Evolutionary conservation across 2,113 vertebrate genomes (phyloP), one percentile per base, ranked within the genome.

Genomic region (Notothenia coriiceps): DNA sequence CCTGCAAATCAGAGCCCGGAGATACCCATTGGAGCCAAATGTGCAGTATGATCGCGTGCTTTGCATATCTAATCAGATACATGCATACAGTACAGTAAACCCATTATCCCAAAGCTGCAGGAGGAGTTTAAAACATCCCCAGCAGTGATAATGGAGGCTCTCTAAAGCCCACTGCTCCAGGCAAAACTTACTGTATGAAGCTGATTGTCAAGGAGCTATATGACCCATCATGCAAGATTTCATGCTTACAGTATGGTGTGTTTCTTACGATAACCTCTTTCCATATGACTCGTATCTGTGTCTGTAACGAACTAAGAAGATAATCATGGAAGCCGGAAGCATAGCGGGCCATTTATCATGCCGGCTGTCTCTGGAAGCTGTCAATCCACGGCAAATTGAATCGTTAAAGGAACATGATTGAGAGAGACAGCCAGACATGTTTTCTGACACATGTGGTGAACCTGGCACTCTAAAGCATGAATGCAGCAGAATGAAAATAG

Each of bases 1-100:
- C 20, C 61, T 43, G 67, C 73, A 44, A 5, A 74, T 50, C 51
- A 62, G 33, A 76, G 75, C 61, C 50, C 62, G 6, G 4, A 61
- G 84, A 81, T 52, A 55, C 60, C 70, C 25, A 20, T 67, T 52
- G 77, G 55, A 82, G 70, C 62, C 40, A 67, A 61, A 64, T 60
- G 51, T 72, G 71, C 69, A n/a, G 56, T 44, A 60, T 70, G 74
- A 84, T 84, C 66, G 70, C 50, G 79, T 22, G n/a, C n/a, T 80
- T 72, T 77, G 57, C 85, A 86, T 89, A 66, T 80, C 63, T 65
- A 86, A 86, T 87, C 83, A 85, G 71, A 84, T 85, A 54, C 77
- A 79, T 54, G 52, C 72, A 78, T 47, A 51, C 44, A 69, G 61
- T 74, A 68, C 59, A 70, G 68, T 80, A 69, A 52, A 76, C 54